Evolutionary conservation across 2,797 vertebrate species (phyloP).

Genomic region (Falco biarmicus): DNA sequence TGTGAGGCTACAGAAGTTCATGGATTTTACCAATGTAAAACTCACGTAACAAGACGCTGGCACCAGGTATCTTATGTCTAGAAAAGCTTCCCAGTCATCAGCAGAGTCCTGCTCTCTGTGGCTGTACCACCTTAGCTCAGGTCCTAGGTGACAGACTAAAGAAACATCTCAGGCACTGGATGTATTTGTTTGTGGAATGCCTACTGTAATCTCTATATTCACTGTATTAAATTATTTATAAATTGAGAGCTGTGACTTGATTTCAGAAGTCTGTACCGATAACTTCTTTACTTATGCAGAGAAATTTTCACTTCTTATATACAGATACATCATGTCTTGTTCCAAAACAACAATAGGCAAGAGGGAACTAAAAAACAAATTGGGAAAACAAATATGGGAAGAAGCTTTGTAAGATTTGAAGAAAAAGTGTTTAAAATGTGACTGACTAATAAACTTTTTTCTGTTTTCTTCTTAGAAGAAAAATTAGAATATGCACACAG

Average conservation of each 20-base stretch:
- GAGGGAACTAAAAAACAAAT: not conserved
- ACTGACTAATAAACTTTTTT: not conserved
- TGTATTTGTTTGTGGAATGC: not conserved
- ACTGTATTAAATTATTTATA: not conserved
- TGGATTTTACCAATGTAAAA: not conserved
- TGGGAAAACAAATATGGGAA: not conserved
- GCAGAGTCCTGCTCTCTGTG: not conserved
- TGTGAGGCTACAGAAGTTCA: not conserved
- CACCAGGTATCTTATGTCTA: not conserved
- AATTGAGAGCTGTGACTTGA: not conserved
- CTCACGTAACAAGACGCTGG: not conserved
- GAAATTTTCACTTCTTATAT: not conserved
- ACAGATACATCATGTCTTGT: not conserved
- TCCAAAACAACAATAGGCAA: not conserved
- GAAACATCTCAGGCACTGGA: not conserved
- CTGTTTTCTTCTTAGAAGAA: not conserved
- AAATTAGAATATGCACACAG: not conserved
- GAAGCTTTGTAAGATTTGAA: not conserved
- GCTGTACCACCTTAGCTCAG: not conserved
- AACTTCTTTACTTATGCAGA: not conserved
- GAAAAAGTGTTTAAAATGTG: not conserved
- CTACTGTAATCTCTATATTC: not conserved
- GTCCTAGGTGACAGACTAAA: not conserved
- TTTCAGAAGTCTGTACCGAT: not conserved
- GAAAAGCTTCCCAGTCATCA: not conserved